Evolutionary conservation across 2,113 vertebrate species (phyloP), one percentile per base, ranked within the genome.

Genomic region (Murina feae): DNA sequence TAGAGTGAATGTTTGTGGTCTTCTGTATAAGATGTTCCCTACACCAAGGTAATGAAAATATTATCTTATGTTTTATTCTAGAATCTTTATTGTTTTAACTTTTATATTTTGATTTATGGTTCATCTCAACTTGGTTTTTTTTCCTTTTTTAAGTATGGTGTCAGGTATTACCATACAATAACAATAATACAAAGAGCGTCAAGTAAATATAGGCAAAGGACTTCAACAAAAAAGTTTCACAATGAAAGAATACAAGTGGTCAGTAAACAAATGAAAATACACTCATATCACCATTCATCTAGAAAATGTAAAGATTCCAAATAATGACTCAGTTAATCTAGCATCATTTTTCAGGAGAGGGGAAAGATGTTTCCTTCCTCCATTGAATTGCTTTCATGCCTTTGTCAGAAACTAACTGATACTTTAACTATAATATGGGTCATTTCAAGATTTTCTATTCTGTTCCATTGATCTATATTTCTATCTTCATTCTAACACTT

Each of bases 261-360:
- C 12, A 72, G 9, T 44, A 93, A 93, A 23, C 18, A 55, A 89
- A 86, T 58, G 71, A 87, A 95, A 71, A 37, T 95, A 79, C n/a
- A 13, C 1, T 78, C 65, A 60, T 2, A 66, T 86, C 7, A 68
- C 30, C 81, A 74, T 83, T 92, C 9, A 76, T 47, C 16, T 79
- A 28, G 14, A 23, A 85, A 76, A 86, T 42, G 68, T 3, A 83
- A 84, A 79, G 30, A 76, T 76, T 49, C 44, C 44, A 49, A 76
- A 76, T 76, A 49, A 49, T 76, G 13, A 81, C 49, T 89, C 55
- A 74, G n/a, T 44, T 84, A 42, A 51, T 82, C 30, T 68, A 83
- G 1, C 32, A 51, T 78, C 13, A 58, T 69, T 81, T 63, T 63
- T 14, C 18, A 49, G 35, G 12, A 10, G 17, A 7, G 1, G 1